phyloP scores from a whole-genome alignment of 2,888 invertebrate genomes.

The Bugulina stolonifera region DNA sequence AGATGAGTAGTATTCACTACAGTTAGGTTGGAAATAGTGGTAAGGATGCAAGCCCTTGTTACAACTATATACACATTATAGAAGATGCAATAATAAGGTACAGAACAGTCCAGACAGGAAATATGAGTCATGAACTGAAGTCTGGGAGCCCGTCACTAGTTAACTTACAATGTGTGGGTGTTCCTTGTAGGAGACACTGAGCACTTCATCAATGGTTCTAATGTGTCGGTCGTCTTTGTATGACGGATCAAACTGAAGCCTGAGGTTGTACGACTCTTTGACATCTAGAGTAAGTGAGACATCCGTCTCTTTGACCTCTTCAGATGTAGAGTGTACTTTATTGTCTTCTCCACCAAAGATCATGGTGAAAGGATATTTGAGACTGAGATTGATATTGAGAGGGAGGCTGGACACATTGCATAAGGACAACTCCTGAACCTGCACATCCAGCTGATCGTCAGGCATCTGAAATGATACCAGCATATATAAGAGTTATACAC shows the following conservation, averaged over 20 bases:
- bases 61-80: constrained; percentile 8
- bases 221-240: constrained; percentile 51
- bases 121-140: no score
- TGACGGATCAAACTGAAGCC: constrained; percentile 49
- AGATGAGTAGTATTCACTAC: no score
- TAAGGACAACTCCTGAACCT: constrained; percentile 42
- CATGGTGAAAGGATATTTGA: constrained; percentile 47
- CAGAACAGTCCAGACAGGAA: neutral
- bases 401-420: constrained; percentile 51
- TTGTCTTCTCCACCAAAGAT: constrained; percentile 30
- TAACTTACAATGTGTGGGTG: constrained; percentile 51
- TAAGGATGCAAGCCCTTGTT: no score
- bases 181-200: constrained; percentile 48
- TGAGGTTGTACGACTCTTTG: constrained; percentile 40
- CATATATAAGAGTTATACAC: no score
- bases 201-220: constrained; percentile 45
- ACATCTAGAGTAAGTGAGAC: constrained; percentile 37
- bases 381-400: constrained; percentile 42
- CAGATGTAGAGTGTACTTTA: neutral
- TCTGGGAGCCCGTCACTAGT: no score
- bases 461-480: no score
- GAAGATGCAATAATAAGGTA: neutral
- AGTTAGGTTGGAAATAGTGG: no score
- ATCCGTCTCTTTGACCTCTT: neutral
- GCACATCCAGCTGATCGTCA: constrained; percentile 37